A percentile compares a stretch with the other conserved stretches of the same genome.
Evolutionary conservation across 1,140 invertebrate genomes (phyloP).

Genomic region (Drosophila sechellia): DNA sequence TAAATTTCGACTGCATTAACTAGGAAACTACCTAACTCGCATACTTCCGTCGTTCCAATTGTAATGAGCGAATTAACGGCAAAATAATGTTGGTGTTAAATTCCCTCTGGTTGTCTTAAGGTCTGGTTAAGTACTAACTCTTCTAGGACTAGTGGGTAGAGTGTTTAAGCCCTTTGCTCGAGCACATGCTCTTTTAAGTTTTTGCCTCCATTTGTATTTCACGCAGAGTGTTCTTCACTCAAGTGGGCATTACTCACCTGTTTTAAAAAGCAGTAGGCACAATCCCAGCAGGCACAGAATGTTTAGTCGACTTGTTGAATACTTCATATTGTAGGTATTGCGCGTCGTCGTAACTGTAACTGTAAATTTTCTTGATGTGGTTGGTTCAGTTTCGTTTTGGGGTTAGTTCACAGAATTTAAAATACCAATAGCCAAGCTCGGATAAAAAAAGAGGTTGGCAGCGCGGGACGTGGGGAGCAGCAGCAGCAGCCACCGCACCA

Average conservation of each 20-base stretch:
- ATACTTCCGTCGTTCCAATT: no score
- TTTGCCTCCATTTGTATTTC: not conserved
- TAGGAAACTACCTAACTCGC: no score
- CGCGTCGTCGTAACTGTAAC: constrained; percentile 73
- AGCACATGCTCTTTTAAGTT: not conserved
- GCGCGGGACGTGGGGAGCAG: constrained; percentile 13
- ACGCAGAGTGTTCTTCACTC: no score
- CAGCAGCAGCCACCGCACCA: not conserved
- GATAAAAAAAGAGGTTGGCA: constrained; percentile 10
- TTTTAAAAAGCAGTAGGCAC: constrained; percentile 61
- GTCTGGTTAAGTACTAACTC: constrained; percentile 10
- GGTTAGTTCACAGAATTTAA: constrained; percentile 71
- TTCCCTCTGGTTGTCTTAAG: not conserved
- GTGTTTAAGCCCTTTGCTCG: constrained; percentile 30
- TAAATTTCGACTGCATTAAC: no score
- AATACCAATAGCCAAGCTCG: constrained; percentile 53
- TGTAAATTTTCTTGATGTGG: constrained; percentile 67
- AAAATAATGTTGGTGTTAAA: not conserved
- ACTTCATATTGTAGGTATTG: constrained; percentile 65
- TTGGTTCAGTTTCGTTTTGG: constrained; percentile 59
- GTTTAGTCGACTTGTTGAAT: constrained; percentile 55
- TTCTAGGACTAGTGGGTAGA: constrained; percentile 2
- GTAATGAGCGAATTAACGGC: no score
- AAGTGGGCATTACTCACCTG: constrained; percentile 52
- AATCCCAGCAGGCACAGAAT: constrained; percentile 71